Evolutionary conservation across 2,113 vertebrate species (phyloP).

Genomic region (Myotis brandtii): DNA sequence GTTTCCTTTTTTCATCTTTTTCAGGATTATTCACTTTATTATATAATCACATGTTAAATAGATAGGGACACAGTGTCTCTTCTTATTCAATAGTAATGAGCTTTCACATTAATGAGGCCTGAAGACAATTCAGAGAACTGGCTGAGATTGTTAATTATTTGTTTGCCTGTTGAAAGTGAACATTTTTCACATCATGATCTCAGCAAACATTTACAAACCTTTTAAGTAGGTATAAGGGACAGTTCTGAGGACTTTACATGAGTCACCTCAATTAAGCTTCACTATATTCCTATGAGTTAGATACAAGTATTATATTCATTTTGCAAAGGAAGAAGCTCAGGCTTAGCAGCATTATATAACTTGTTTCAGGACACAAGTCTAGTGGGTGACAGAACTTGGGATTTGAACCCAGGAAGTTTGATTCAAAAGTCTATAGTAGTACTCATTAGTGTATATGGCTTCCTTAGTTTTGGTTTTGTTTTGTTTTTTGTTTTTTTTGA

Average conservation of each 20-base stretch:
- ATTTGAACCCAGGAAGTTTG: neutral
- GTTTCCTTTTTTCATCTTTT: neutral
- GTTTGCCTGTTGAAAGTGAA: neutral
- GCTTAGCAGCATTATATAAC: too few relatives aligned
- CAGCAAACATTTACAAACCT: neutral
- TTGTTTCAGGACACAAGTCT: neutral
- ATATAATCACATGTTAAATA: neutral
- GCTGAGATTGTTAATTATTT: neutral
- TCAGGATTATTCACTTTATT: constrained; percentile 15
- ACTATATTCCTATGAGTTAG: neutral
- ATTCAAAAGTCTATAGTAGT: neutral
- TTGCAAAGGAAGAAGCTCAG: neutral
- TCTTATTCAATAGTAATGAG: neutral
- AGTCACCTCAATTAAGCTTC: neutral
- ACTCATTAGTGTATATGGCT: neutral
- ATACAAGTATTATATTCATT: neutral
- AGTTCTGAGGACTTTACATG: neutral
- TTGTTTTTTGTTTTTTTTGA: neutral
- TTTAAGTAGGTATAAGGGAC: neutral
- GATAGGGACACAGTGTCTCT: neutral
- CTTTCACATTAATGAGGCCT: neutral
- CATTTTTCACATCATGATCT: neutral
- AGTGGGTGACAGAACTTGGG: neutral
- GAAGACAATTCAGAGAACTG: neutral
- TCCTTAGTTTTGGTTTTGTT: neutral